These are phyloP conservation scores for Cossypha niveicapilla DNA, from an alignment of 2,797 vertebrate species.

Conservation along the genomic window DNA sequence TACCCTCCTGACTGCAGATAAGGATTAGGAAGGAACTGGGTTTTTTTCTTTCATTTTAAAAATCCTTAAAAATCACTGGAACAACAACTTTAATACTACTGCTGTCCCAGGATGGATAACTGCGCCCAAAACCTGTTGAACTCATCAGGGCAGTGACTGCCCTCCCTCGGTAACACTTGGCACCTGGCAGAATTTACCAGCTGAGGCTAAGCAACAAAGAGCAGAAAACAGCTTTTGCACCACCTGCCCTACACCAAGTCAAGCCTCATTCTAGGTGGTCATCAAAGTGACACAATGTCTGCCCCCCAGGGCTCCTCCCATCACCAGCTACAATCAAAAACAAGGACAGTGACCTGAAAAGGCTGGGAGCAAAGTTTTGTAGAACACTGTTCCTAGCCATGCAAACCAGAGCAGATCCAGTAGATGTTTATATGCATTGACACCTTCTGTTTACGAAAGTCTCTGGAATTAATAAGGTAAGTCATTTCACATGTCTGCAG, in stretches of 20 bases:
- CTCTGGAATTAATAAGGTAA: neutral
- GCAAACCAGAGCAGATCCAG: neutral
- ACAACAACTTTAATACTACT: neutral
- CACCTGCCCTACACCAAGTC: neutral
- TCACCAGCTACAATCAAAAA: neutral
- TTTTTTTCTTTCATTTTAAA: neutral
- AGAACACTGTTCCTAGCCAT: neutral
- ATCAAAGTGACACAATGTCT: fast-evolving
- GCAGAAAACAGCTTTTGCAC: neutral
- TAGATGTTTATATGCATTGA: neutral
- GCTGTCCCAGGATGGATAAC: neutral
- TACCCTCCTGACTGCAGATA: neutral
- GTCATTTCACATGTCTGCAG: neutral
- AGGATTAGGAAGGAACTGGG: fast-evolving
- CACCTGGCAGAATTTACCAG: neutral
- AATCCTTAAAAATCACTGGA: neutral
- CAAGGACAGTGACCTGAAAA: neutral
- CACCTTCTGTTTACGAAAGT: neutral
- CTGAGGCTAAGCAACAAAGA: neutral
- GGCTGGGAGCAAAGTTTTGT: neutral
- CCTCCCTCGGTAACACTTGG: neutral
- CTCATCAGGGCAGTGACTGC: neutral
- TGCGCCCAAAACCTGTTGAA: neutral
- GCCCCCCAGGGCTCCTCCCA: neutral
- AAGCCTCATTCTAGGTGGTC: neutral